phyloP scores from a whole-genome alignment of 2,113 vertebrate species.

The Xyliphius kryptos region DNA sequence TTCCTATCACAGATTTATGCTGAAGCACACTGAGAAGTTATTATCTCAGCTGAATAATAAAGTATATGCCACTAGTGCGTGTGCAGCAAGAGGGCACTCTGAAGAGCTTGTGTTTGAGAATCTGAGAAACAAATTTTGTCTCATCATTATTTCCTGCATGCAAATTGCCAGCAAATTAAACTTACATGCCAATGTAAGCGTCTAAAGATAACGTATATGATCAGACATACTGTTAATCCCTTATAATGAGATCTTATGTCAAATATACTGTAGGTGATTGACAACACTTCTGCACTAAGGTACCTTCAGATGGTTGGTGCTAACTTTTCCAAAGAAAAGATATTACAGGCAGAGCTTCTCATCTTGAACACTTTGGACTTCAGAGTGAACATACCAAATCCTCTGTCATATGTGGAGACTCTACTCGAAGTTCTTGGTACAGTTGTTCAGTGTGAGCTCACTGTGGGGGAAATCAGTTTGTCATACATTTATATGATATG shows the following conservation, averaged over 20 bases:
- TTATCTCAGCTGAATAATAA: slow-evolving; percentile 34
- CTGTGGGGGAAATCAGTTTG: too few species aligned
- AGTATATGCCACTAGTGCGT: not conserved
- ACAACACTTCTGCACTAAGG: slow-evolving; percentile 64
- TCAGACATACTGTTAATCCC: not conserved
- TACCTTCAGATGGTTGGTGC: slow-evolving; percentile 74
- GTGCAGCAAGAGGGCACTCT: slow-evolving; percentile 19
- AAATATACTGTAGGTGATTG: slow-evolving; percentile 70
- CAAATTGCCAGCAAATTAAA: slow-evolving; percentile 90
- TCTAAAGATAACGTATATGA: not conserved
- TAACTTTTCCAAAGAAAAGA: slow-evolving; percentile 65
- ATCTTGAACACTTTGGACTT: slow-evolving; percentile 81
- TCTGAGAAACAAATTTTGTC: slow-evolving; percentile 62
- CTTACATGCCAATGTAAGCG: slow-evolving; percentile 71
- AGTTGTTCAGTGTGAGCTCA: slow-evolving; percentile 38
- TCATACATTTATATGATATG: too few species aligned
- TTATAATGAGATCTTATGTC: not conserved
- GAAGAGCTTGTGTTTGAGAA: slow-evolving; percentile 59
- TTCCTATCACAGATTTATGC: slow-evolving; percentile 75
- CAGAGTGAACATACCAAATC: slow-evolving; percentile 72
- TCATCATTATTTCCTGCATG: slow-evolving; percentile 77
- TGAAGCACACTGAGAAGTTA: slow-evolving; percentile 67
- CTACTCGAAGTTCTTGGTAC: slow-evolving; percentile 91
- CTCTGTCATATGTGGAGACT: slow-evolving; percentile 77
- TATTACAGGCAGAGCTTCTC: slow-evolving; percentile 78